Evolutionary conservation across 2,113 vertebrate species (phyloP).

Genomic region (Phoenicopterus ruber): DNA sequence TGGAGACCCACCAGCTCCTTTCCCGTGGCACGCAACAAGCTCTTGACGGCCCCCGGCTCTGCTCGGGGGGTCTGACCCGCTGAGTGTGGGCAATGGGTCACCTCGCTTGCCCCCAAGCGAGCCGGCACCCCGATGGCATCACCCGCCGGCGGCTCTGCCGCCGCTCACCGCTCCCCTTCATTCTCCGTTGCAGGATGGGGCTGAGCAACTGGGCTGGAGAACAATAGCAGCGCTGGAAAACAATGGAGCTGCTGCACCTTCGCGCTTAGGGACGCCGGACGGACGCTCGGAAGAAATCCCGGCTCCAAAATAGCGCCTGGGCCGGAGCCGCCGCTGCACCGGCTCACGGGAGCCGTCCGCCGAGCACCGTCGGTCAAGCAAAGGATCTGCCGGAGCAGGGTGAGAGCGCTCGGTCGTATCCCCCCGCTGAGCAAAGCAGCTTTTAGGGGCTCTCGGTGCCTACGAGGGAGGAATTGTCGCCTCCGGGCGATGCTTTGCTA

Average conservation of each 20-base stretch:
- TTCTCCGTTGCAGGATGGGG: not conserved
- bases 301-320: not conserved
- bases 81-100: rapidly evolving
- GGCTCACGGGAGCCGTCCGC: rapidly evolving
- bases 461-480: rapidly evolving
- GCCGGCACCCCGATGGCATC: not conserved
- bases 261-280: not conserved
- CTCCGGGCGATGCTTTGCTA: not conserved
- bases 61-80: not conserved
- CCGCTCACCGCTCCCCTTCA: not conserved
- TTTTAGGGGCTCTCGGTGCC: not conserved
- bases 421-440: rapidly evolving
- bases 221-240: constrained; percentile 47
- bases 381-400: not conserved
- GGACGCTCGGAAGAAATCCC: not conserved
- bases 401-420: not conserved
- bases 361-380: rapidly evolving
- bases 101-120: rapidly evolving
- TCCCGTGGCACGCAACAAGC: not conserved
- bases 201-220: not conserved
- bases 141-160: rapidly evolving
- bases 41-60: rapidly evolving
- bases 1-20: not conserved
- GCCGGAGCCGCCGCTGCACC: rapidly evolving
- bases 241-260: constrained; percentile 20